Evolutionary conservation across 2,888 invertebrate species (phyloP).

Genomic region (Drosophila mimetica): DNA sequence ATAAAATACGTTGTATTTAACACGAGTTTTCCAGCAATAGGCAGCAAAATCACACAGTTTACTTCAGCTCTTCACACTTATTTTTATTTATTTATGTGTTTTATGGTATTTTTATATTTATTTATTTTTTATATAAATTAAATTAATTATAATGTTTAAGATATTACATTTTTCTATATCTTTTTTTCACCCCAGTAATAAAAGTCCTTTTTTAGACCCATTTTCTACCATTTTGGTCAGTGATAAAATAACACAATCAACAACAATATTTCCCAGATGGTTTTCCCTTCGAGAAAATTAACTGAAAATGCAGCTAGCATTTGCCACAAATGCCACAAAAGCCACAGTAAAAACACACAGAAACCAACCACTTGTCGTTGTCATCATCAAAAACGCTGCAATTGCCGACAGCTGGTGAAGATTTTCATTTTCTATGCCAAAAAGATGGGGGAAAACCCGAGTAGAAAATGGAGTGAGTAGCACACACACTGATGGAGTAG

Average conservation of each 20-base stretch:
- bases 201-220: not conserved
- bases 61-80: too few species aligned
- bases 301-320: constrained; percentile 54
- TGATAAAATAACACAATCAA: constrained; percentile 26
- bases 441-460: constrained; percentile 1
- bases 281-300: constrained; percentile 71
- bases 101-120: too few species aligned
- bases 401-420: constrained; percentile 41
- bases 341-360: constrained; percentile 45
- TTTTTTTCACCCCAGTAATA: too few species aligned
- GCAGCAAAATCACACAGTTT: too few species aligned
- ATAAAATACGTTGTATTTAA: not conserved
- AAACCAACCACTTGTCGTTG: constrained; percentile 63
- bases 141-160: too few species aligned
- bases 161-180: too few species aligned
- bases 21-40: not conserved
- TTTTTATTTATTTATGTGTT: too few species aligned
- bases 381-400: constrained; percentile 53
- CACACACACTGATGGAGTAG: constrained; percentile 21
- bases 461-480: constrained; percentile 1
- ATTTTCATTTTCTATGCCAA: constrained; percentile 14
- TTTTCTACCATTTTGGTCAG: constrained; percentile 2
- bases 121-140: not conserved
- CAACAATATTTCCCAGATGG: constrained; percentile 69
- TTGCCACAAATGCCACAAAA: constrained; percentile 24